A percentile compares a stretch with the other conserved stretches of the same genome.
phyloP scores from a whole-genome alignment of 1,140 invertebrate genomes.

The Oncopeltus fasciatus region DNA sequence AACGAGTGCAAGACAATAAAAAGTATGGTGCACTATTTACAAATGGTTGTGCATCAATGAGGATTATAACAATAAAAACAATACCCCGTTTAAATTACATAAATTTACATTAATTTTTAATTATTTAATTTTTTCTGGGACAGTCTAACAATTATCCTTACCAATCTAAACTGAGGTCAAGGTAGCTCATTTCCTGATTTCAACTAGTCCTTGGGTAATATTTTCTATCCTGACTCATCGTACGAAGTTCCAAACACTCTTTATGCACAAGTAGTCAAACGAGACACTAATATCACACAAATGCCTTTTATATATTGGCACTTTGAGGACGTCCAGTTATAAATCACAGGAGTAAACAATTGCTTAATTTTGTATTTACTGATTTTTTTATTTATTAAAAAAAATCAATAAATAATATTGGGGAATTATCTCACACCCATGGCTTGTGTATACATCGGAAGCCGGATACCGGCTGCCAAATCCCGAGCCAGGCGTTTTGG shows the following conservation, averaged over 20 bases:
- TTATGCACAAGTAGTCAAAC: too few species aligned
- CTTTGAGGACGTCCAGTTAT: background rate
- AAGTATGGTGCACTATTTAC: constrained; percentile 14
- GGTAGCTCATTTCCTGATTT: constrained; percentile 19
- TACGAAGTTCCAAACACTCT: background rate
- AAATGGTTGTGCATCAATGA: background rate
- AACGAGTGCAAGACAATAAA: constrained; percentile 9
- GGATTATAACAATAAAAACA: constrained; percentile 5
- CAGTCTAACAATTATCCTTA: constrained; percentile 8
- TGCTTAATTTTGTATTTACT: background rate
- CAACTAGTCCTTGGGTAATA: constrained; percentile 11
- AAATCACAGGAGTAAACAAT: background rate
- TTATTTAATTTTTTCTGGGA: background rate
- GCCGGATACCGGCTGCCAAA: background rate
- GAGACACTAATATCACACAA: too few species aligned
- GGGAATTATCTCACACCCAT: background rate
- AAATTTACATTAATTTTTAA: background rate
- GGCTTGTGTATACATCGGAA: background rate
- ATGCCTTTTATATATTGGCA: too few species aligned
- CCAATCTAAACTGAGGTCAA: constrained; percentile 22
- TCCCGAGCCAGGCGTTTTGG: background rate
- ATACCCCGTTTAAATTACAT: too few species aligned
- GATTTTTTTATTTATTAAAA: background rate
- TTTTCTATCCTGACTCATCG: background rate
- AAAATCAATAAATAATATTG: background rate